Evolutionary conservation across 2,113 vertebrate species (phyloP).

Genomic region (Lathamus discolor): DNA sequence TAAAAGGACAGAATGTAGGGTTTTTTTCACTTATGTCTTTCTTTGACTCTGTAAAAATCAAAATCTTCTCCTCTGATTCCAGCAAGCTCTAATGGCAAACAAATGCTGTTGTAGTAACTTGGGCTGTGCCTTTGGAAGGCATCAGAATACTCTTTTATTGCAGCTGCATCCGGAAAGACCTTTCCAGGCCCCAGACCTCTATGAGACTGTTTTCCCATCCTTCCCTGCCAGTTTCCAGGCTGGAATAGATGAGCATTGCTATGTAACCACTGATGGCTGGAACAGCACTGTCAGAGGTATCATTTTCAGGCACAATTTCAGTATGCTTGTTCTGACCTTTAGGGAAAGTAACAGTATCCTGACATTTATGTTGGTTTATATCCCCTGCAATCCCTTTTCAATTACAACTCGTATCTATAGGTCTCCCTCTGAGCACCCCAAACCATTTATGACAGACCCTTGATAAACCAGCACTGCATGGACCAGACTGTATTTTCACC

Average conservation of each 20-base stretch:
- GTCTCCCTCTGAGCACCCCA: background rate
- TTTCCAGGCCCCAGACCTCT: background rate
- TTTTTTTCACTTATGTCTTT: background rate
- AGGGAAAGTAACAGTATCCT: constrained; percentile 24
- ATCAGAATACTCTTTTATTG: background rate
- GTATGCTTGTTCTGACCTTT: constrained; percentile 40
- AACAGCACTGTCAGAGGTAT: constrained; percentile 9
- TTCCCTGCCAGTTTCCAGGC: background rate
- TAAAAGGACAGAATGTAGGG: background rate
- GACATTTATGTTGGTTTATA: constrained; percentile 50
- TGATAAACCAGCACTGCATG: background rate
- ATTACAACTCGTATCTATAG: constrained; percentile 35
- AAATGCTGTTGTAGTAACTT: background rate
- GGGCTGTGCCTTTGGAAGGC: constrained; percentile 6
- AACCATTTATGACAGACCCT: background rate
- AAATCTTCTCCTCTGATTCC: background rate
- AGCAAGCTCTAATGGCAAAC: background rate
- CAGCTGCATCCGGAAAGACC: background rate
- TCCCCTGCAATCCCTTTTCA: constrained; percentile 35
- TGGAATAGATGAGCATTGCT: background rate
- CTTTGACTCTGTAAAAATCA: background rate
- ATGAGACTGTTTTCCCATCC: background rate
- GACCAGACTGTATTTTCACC: background rate
- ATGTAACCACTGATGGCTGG: background rate
- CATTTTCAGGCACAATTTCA: constrained; percentile 1